phyloP scores from a whole-genome alignment of 2,888 invertebrate genomes.

The Plutella xylostella region DNA sequence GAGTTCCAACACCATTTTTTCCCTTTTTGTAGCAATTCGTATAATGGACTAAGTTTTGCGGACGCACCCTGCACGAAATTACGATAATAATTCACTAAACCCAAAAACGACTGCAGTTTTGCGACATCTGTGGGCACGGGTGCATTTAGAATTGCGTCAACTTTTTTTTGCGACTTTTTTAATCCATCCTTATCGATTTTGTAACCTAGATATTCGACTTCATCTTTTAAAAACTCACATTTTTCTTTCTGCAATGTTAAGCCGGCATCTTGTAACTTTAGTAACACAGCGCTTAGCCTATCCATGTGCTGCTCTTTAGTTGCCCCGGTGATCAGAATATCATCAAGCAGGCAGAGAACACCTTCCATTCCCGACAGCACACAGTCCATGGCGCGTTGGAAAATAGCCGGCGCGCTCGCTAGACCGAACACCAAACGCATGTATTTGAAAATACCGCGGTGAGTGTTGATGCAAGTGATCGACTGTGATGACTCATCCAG shows the following conservation, averaged over 20 bases:
- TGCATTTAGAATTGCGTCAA: conserved; percentile 3
- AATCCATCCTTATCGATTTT: conserved; percentile 6
- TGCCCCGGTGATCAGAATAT: neutral
- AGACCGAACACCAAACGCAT: neutral
- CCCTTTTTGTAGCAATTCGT: conserved; percentile 3
- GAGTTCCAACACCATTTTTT: conserved; percentile 2
- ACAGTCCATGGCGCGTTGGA: neutral
- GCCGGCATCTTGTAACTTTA: conserved; percentile 11
- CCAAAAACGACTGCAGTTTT: conserved; percentile 10
- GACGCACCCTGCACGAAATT: neutral
- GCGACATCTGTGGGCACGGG: conserved; percentile 3
- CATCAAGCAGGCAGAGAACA: neutral
- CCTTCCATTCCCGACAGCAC: neutral
- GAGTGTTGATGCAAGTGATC: neutral
- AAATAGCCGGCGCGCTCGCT: neutral
- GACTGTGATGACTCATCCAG: neutral
- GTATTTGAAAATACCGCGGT: neutral
- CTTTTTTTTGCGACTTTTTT: conserved; percentile 8
- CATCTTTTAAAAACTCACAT: conserved; percentile 4
- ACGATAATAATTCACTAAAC: conserved; percentile 7
- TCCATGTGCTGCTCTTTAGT: conserved; percentile 1
- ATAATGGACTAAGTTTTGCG: neutral
- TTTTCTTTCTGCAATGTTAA: neutral
- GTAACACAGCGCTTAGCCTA: conserved; percentile 12
- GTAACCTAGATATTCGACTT: conserved; percentile 7